Evolutionary conservation across 2,888 invertebrate genomes (phyloP).

Genomic region (Heterodera filipjevi): DNA sequence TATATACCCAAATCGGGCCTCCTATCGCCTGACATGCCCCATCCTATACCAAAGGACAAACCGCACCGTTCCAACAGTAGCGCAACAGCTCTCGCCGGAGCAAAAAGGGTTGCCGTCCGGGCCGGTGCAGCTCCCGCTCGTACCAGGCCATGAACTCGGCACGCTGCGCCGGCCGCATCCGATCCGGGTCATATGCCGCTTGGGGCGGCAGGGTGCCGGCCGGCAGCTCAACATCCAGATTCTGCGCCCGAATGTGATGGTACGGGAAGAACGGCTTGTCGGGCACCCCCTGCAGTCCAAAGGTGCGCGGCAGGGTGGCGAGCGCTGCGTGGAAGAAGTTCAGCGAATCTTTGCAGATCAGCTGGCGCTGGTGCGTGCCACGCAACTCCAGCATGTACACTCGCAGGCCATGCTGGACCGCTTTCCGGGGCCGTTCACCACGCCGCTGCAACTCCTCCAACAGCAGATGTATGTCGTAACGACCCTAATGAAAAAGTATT

Average conservation of each 20-base stretch:
- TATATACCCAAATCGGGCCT: no score
- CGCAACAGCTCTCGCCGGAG: conserved; percentile 11
- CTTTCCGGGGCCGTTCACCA: neutral
- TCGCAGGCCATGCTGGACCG: neutral
- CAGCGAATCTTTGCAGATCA: conserved; percentile 29
- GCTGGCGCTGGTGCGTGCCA: neutral
- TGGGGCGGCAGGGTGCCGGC: neutral
- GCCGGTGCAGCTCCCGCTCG: neutral
- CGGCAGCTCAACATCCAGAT: neutral
- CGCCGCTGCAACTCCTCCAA: neutral
- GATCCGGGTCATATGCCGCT: conserved; percentile 5
- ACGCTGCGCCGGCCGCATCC: neutral
- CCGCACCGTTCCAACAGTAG: conserved; percentile 10
- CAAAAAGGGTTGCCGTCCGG: neutral
- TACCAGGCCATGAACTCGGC: neutral
- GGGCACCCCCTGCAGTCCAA: conserved; percentile 22
- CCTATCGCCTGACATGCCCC: no score
- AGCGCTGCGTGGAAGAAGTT: conserved; percentile 29
- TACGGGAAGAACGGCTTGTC: conserved; percentile 3
- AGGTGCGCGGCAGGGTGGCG: conserved; percentile 22
- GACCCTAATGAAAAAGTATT: neutral
- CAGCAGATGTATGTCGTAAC: neutral
- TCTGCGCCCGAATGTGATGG: neutral
- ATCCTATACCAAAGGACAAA: no score
- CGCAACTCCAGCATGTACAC: neutral